Evolutionary conservation across 2,113 vertebrate genomes (phyloP).

Genomic region (Raja brachyura): DNA sequence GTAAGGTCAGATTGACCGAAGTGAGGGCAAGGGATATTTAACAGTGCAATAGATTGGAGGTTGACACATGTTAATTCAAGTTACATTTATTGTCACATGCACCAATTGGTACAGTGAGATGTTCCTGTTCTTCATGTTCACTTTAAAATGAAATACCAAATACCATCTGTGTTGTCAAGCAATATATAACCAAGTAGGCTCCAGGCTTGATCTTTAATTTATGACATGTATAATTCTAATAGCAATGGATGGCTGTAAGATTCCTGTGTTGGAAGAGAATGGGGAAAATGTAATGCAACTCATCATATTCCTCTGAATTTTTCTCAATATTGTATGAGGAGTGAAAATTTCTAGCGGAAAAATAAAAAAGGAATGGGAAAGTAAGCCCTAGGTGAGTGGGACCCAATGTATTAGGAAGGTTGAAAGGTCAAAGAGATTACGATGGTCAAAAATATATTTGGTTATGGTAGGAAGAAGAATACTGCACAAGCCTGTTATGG

Average conservation of each 20-base stretch:
- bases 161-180: neutral
- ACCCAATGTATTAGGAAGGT: neutral
- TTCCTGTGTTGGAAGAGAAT: neutral
- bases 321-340: neutral
- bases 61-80: neutral
- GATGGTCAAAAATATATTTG: neutral
- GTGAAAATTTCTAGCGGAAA: neutral
- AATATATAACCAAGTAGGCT: neutral
- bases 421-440: neutral
- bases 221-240: neutral
- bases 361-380: neutral
- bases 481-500: neutral
- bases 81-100: no score
- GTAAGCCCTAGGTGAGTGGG: neutral
- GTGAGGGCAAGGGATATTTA: no score
- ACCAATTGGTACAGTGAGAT: no score
- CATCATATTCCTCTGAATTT: neutral
- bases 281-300: neutral
- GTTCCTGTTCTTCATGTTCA: neutral
- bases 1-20: no score
- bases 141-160: neutral
- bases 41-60: neutral
- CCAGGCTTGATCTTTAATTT: neutral
- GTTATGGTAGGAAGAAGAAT: neutral
- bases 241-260: neutral